These are phyloP conservation scores for Enoplosus armatus DNA, from an alignment of 2,797 vertebrate genomes.

Conservation along the genomic window DNA sequence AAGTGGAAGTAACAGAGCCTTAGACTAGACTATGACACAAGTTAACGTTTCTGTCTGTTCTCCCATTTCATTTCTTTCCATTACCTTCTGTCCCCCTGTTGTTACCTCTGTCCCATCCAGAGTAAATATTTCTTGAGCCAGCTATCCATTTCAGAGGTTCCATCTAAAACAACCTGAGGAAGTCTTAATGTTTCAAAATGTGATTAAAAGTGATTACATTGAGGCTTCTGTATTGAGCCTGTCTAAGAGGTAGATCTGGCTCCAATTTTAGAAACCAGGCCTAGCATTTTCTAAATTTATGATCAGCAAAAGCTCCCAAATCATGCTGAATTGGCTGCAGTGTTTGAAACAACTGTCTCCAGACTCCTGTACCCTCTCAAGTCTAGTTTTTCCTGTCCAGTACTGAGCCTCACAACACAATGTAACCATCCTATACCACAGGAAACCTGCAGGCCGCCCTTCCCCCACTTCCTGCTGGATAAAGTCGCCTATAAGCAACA, in stretches of 20 bases:
- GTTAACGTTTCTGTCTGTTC: not conserved
- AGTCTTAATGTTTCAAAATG: not conserved
- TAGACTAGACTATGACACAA: not conserved
- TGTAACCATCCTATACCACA: constrained; percentile 16
- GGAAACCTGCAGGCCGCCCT: constrained; percentile 3
- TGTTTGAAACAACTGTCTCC: not conserved
- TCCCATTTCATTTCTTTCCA: not conserved
- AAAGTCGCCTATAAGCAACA: not conserved
- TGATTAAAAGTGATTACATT: not conserved
- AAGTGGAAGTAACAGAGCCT: not conserved
- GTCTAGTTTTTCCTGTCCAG: constrained; percentile 16
- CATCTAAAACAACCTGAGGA: not conserved
- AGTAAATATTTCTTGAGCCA: not conserved
- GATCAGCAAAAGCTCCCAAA: not conserved
- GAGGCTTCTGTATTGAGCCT: not conserved
- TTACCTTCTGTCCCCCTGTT: not conserved
- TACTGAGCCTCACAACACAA: constrained; percentile 25
- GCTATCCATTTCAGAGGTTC: not conserved
- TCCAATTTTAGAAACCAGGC: not conserved
- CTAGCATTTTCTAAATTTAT: not conserved
- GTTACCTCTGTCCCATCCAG: not conserved
- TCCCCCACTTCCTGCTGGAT: constrained; percentile 19
- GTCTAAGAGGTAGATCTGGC: not conserved
- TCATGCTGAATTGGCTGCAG: not conserved
- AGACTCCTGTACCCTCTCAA: not conserved